Evolutionary conservation across 1,140 invertebrate genomes (phyloP).

Genomic region (Conus betulinus): DNA sequence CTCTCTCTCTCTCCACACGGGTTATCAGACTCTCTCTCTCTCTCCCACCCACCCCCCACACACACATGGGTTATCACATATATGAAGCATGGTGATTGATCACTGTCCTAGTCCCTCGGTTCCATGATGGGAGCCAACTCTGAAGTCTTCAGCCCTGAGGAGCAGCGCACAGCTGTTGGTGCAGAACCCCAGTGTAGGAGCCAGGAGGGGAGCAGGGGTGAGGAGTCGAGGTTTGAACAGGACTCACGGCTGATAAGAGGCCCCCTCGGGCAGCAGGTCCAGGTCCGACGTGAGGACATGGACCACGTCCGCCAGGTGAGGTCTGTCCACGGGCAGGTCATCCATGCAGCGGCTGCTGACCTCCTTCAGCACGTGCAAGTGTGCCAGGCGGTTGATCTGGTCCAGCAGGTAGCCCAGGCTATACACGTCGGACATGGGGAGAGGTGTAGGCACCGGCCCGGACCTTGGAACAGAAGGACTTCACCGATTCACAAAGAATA

Average conservation of each 20-base stretch:
- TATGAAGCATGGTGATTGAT: too few relatives aligned
- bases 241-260: background rate
- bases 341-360: constrained; percentile 39
- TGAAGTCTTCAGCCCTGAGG: too few relatives aligned
- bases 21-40: too few relatives aligned
- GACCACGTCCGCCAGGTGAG: constrained; percentile 41
- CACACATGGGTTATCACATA: too few relatives aligned
- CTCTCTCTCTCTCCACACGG: too few relatives aligned
- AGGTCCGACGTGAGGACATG: background rate
- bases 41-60: background rate
- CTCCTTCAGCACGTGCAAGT: constrained; percentile 22
- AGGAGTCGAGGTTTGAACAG: too few relatives aligned
- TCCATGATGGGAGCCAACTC: too few relatives aligned
- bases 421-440: constrained; percentile 25
- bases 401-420: constrained; percentile 53
- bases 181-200: too few relatives aligned
- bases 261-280: background rate
- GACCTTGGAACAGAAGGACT: background rate
- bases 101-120: too few relatives aligned
- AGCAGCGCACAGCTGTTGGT: too few relatives aligned
- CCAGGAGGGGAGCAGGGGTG: too few relatives aligned
- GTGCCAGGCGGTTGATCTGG: constrained; percentile 43
- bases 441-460: constrained; percentile 25
- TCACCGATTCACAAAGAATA: background rate
- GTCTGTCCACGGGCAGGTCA: constrained; percentile 28